A percentile compares a stretch with the other conserved stretches of the same genome.
These are phyloP conservation scores for Pangasius macronema DNA, from an alignment of 2,797 vertebrate species.

Conservation along the genomic window DNA sequence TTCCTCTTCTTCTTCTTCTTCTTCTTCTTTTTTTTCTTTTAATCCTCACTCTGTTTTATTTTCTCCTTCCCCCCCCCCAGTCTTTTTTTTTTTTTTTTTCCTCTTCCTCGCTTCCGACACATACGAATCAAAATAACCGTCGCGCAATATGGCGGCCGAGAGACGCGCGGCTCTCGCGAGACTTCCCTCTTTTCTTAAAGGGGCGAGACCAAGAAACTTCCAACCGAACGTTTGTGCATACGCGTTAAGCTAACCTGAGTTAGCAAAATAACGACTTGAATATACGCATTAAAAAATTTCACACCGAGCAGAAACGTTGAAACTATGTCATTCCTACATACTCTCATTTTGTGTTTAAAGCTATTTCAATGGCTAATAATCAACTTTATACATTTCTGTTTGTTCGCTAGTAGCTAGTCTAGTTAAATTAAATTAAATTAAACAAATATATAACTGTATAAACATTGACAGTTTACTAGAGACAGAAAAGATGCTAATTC, in stretches of 20 bases:
- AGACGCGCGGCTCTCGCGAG: slow-evolving; percentile 82
- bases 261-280: neutral
- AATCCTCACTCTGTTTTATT: neutral
- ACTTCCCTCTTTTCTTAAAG: slow-evolving; percentile 51
- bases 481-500: neutral
- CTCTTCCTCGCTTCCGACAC: slow-evolving; percentile 72
- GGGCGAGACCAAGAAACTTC: neutral
- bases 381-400: neutral
- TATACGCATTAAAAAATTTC: too few species aligned
- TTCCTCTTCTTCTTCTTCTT: neutral
- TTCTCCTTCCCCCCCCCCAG: slow-evolving; percentile 44
- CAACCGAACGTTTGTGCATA: neutral
- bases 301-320: neutral
- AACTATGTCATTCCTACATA: neutral
- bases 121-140: slow-evolving; percentile 91
- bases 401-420: too few species aligned
- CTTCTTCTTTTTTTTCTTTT: slow-evolving; percentile 23
- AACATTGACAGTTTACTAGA: neutral
- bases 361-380: neutral
- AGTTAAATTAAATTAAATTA: neutral
- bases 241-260: neutral
- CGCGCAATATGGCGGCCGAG: slow-evolving; percentile 90
- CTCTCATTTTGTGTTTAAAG: neutral
- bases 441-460: neutral
- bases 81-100: slow-evolving; percentile 60